phyloP scores from a whole-genome alignment of 2,113 vertebrate genomes.

The Taxidea taxus region DNA sequence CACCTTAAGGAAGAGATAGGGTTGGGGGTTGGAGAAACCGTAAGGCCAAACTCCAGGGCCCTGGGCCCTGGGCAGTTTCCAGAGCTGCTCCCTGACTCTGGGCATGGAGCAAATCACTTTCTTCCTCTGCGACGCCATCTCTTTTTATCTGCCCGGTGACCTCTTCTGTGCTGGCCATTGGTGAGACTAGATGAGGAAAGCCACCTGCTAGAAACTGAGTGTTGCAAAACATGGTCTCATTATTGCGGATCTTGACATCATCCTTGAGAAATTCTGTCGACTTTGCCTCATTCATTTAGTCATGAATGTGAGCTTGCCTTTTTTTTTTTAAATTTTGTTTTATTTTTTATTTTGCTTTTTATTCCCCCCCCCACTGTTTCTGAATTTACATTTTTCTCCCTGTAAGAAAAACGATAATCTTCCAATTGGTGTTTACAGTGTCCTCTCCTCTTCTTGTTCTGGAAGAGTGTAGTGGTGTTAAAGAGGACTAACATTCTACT shows the following conservation, averaged over 20 bases:
- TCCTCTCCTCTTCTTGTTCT: slow-evolving; percentile 5
- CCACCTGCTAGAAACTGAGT: background rate
- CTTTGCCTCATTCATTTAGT: background rate
- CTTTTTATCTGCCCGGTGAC: background rate
- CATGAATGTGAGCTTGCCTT: background rate
- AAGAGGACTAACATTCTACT: slow-evolving; percentile 29
- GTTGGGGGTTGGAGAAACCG: slow-evolving; percentile 68
- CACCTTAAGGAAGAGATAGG: slow-evolving; percentile 80
- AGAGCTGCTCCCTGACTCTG: background rate
- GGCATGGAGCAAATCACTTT: background rate
- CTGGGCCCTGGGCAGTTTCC: slow-evolving; percentile 24
- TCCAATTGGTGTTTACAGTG: slow-evolving; percentile 21
- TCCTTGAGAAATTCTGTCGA: background rate
- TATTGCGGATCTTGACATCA: background rate
- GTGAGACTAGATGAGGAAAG: background rate
- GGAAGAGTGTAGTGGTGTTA: background rate
- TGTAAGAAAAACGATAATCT: background rate
- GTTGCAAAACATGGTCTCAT: background rate
- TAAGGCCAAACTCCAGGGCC: background rate
- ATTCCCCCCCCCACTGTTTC: background rate
- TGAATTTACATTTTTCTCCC: slow-evolving; percentile 1
- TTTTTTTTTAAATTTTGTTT: background rate
- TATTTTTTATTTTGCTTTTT: background rate
- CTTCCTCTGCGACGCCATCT: background rate
- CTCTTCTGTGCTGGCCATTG: background rate